These are phyloP conservation scores for Euphonia xanthogaster DNA, from an alignment of 2,797 vertebrate genomes.

Conservation along the genomic window DNA sequence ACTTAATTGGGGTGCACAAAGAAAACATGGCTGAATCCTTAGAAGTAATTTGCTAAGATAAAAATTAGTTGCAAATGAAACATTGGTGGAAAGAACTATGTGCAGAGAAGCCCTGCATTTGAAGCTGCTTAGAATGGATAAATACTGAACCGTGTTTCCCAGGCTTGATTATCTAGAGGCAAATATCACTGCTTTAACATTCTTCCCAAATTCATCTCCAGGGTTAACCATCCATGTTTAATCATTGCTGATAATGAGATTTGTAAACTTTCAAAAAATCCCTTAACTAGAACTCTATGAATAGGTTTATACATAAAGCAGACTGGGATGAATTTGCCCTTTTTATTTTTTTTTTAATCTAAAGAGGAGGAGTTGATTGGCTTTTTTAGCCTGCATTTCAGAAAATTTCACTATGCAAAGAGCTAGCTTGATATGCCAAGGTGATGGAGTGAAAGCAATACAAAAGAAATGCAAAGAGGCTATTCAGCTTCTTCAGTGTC, in stretches of 20 bases:
- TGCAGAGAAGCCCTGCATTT: not conserved
- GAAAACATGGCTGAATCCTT: not conserved
- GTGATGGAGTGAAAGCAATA: not conserved
- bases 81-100: not conserved
- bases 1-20: not conserved
- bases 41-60: not conserved
- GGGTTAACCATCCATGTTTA: conserved; percentile 56
- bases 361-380: not conserved
- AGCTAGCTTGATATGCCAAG: not conserved
- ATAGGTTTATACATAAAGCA: not conserved
- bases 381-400: not conserved
- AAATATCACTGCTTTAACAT: conserved; percentile 41
- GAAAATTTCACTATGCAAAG: not conserved
- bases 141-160: conserved; percentile 5
- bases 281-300: conserved; percentile 14
- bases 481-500: not conserved
- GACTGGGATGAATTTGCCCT: not conserved
- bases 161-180: conserved; percentile 28
- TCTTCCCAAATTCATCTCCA: conserved; percentile 49
- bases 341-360: not conserved
- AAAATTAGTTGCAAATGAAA: not conserved
- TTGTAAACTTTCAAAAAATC: conserved; percentile 27
- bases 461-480: not conserved
- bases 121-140: not conserved
- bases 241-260: conserved; percentile 52